A percentile compares a stretch with the other conserved stretches of the same genome.
Conservation (phyloP, 2,888 invertebrate genomes). For the Lagria hirta region DNA sequence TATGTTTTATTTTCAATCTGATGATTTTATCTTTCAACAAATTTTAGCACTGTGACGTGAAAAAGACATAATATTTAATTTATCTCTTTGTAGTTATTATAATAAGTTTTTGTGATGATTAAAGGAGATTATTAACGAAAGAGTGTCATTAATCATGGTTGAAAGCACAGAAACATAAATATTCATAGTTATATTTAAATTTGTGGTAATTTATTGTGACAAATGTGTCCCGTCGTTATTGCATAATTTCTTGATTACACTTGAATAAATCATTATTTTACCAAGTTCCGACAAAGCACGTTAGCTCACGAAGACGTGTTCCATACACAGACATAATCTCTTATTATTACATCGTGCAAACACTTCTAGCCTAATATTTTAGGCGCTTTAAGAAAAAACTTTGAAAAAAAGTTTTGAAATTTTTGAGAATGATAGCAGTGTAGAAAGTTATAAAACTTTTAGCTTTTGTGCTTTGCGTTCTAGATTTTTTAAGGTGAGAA, state of each 20-base stretch:
- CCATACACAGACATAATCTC: slow-evolving; percentile 5
- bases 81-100: too few relatives aligned
- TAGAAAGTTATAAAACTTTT: too few relatives aligned
- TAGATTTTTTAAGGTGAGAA: too few relatives aligned
- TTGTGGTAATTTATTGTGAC: slow-evolving; percentile 20
- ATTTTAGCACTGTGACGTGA: too few relatives aligned
- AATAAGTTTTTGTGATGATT: too few relatives aligned
- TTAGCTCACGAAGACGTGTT: slow-evolving; percentile 7
- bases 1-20: too few relatives aligned
- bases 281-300: slow-evolving; percentile 4
- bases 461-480: too few relatives aligned
- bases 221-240: slow-evolving; percentile 19
- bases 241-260: slow-evolving; percentile 25
- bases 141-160: slow-evolving; percentile 17
- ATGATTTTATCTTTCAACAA: too few relatives aligned
- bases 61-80: too few relatives aligned
- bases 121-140: slow-evolving; percentile 18
- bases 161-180: slow-evolving; percentile 20
- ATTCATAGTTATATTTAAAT: slow-evolving; percentile 22
- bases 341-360: slow-evolving; percentile 2
- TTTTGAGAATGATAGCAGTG: too few relatives aligned
- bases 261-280: slow-evolving; percentile 20
- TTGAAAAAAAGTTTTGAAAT: too few relatives aligned
- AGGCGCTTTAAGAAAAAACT: too few relatives aligned
- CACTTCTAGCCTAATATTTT: slow-evolving; percentile 6